Conservation (phyloP, 2,113 vertebrate genomes). For the Pelecanus crispus region DNA sequence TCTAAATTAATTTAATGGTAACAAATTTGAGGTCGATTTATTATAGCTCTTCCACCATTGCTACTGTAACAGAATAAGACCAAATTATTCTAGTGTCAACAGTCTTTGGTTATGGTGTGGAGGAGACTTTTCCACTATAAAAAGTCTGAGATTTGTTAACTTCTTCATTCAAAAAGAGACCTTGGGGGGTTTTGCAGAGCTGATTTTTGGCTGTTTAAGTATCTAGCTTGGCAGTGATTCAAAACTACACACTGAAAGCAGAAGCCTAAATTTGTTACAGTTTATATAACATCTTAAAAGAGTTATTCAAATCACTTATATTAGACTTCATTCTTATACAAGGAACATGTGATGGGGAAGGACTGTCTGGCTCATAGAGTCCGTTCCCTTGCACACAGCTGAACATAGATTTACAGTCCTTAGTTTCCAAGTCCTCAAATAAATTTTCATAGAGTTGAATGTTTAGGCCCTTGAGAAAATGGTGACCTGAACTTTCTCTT, state of each 20-base stretch:
- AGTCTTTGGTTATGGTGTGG: background rate
- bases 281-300: background rate
- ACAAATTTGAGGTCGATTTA: background rate
- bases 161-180: background rate
- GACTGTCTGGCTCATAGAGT: background rate
- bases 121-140: background rate
- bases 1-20: background rate
- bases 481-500: background rate
- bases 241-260: background rate
- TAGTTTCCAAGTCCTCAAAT: background rate
- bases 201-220: background rate
- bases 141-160: background rate
- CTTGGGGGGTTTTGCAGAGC: fast-evolving
- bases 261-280: background rate
- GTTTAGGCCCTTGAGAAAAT: background rate
- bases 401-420: background rate
- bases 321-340: background rate
- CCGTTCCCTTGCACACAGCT: background rate
- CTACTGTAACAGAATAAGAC: background rate
- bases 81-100: background rate
- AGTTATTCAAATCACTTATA: background rate
- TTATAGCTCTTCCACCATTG: background rate
- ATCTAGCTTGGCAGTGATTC: background rate
- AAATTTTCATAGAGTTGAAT: background rate
- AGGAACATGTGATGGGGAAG: background rate